Conservation (phyloP, 2,113 vertebrate genomes). For the Lasiurus cinereus region DNA sequence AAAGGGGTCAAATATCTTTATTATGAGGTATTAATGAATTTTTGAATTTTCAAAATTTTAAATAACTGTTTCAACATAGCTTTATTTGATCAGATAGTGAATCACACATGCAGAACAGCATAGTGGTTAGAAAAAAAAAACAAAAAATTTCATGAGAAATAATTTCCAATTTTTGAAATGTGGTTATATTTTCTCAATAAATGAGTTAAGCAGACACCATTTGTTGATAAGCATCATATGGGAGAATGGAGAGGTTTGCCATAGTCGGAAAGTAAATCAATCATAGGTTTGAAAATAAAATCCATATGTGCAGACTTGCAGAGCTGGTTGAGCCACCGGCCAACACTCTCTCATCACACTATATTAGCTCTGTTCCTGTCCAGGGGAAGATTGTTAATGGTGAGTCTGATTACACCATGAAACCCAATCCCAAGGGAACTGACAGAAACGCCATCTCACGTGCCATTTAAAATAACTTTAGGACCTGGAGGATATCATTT, state of each 20-base stretch:
- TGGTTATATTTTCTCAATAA: slow-evolving; percentile 71
- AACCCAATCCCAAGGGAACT: slow-evolving; percentile 58
- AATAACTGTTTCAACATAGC: background rate
- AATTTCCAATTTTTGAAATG: slow-evolving; percentile 70
- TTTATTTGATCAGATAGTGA: background rate
- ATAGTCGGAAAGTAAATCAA: slow-evolving; percentile 80
- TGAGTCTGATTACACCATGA: slow-evolving; percentile 74
- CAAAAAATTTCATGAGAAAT: slow-evolving; percentile 55
- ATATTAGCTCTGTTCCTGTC: slow-evolving; percentile 68
- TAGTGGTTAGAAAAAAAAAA: background rate
- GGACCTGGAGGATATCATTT: slow-evolving; percentile 57
- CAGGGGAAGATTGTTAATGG: slow-evolving; percentile 72
- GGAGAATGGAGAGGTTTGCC: slow-evolving; percentile 66
- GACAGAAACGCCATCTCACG: slow-evolving; percentile 38
- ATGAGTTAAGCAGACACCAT: slow-evolving; percentile 77
- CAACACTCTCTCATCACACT: slow-evolving; percentile 78
- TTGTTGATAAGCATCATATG: slow-evolving; percentile 84
- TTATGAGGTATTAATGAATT: background rate
- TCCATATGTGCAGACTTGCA: slow-evolving; percentile 82
- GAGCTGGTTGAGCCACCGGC: slow-evolving; percentile 65
- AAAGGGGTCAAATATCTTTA: background rate
- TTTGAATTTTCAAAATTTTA: background rate
- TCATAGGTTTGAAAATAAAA: slow-evolving; percentile 81
- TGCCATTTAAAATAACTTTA: slow-evolving; percentile 58
- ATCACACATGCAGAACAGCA: background rate